Evolutionary conservation across 2,113 vertebrate genomes (phyloP).

Genomic region (Mohoua ochrocephala): DNA sequence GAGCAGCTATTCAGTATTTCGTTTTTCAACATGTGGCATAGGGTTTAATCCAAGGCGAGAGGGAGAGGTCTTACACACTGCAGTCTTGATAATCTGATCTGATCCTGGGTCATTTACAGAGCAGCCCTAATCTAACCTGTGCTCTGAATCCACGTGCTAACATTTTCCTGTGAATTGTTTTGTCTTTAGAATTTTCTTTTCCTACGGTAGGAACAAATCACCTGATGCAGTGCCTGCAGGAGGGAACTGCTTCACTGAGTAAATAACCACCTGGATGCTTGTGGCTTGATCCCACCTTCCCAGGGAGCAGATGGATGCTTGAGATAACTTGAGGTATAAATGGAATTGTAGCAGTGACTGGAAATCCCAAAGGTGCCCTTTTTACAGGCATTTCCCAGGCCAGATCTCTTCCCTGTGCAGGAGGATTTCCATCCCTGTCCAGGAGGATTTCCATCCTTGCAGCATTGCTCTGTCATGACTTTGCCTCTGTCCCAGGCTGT

Average conservation of each 20-base stretch:
- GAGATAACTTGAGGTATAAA: not conserved
- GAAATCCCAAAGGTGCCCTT: not conserved
- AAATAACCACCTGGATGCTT: not conserved
- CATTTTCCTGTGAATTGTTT: not conserved
- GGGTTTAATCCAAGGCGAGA: not conserved
- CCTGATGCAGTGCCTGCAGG: not conserved
- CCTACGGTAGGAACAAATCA: not conserved
- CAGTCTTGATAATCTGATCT: not conserved
- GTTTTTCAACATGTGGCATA: not conserved
- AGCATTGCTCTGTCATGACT: not conserved
- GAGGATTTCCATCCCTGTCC: not conserved
- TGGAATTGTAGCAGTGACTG: not conserved
- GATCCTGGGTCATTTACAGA: not conserved
- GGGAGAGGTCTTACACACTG: not conserved
- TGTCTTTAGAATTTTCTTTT: not conserved
- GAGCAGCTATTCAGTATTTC: not conserved
- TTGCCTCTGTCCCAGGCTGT: not conserved
- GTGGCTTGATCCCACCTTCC: not conserved
- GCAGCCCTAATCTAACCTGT: not conserved
- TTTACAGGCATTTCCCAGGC: not conserved
- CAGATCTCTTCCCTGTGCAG: not conserved
- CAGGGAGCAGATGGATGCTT: not conserved
- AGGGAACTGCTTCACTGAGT: not conserved
- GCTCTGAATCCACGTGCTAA: not conserved
- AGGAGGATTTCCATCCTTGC: not conserved